phyloP scores from a whole-genome alignment of 2,888 invertebrate genomes.

The Eupithecia inturbata region DNA sequence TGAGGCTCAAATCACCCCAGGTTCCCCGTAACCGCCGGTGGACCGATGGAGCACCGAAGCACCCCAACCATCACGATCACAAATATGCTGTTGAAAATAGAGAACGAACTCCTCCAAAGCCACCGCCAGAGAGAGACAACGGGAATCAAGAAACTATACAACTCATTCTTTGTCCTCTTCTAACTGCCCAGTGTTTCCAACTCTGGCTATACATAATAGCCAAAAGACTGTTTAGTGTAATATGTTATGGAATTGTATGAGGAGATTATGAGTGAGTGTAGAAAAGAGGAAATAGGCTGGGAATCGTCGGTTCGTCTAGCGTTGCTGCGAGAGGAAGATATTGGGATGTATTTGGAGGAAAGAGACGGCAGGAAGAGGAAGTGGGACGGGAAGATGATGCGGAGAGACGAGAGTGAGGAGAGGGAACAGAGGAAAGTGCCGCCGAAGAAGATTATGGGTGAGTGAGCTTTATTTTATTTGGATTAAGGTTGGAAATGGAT shows the following conservation, averaged over 20 bases:
- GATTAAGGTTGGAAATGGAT: background rate
- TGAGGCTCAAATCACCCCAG: conserved; percentile 50
- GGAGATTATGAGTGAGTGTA: conserved; percentile 69
- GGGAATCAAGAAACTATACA: conserved; percentile 93
- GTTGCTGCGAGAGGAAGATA: conserved; percentile 67
- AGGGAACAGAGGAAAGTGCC: conserved; percentile 74
- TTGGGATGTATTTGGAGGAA: conserved; percentile 77
- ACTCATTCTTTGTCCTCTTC: conserved; percentile 94
- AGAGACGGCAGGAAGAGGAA: conserved; percentile 75
- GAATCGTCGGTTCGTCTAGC: conserved; percentile 72
- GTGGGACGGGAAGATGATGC: conserved; percentile 74
- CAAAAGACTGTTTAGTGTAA: conserved; percentile 34
- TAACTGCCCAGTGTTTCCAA: conserved; percentile 72
- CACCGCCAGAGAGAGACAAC: conserved; percentile 93
- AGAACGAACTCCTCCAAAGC: conserved; percentile 90
- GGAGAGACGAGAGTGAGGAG: conserved; percentile 70
- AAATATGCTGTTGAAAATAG: conserved; percentile 88
- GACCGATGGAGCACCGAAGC: conserved; percentile 40
- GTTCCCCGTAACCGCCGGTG: conserved; percentile 56
- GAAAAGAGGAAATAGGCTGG: conserved; percentile 74
- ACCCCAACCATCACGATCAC: conserved; percentile 28
- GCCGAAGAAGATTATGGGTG: conserved; percentile 78
- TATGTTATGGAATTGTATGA: conserved; percentile 72
- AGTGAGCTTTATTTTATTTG: conserved; percentile 49
- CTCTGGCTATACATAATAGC: conserved; percentile 1